Percentiles rank a stretch among this genome's conserved stretches.
phyloP scores from a whole-genome alignment of 2,113 vertebrate species.

The Pangasianodon gigas region DNA sequence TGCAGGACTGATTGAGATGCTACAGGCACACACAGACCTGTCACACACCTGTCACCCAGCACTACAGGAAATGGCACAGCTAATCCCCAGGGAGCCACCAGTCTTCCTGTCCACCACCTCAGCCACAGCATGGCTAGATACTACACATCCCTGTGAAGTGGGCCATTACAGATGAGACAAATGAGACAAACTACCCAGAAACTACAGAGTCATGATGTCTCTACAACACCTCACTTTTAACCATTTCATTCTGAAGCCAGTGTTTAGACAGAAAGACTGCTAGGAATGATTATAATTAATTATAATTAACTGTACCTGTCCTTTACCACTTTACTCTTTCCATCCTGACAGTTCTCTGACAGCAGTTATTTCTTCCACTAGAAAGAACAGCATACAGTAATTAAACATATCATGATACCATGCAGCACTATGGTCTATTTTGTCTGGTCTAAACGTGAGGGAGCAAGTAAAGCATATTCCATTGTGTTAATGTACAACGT shows the following conservation, averaged over 20 bases:
- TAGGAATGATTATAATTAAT: not conserved
- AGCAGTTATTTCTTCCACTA: slow-evolving; percentile 1
- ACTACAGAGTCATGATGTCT: not conserved
- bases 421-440: slow-evolving; percentile 34
- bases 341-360: not conserved
- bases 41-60: slow-evolving; percentile 50
- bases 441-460: not conserved
- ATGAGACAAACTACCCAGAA: slow-evolving; percentile 18
- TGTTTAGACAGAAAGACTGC: not conserved
- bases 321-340: not conserved
- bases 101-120: slow-evolving; percentile 39
- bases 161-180: slow-evolving; percentile 18
- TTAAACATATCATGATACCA: slow-evolving; percentile 15
- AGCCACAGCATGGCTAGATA: slow-evolving; percentile 12
- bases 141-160: not conserved
- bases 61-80: slow-evolving; percentile 32
- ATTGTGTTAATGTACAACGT: not conserved
- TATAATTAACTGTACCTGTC: not conserved
- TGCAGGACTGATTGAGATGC: slow-evolving; percentile 40
- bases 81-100: slow-evolving; percentile 31
- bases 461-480: not conserved
- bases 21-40: slow-evolving; percentile 38
- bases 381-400: not conserved
- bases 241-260: not conserved
- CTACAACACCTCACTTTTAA: not conserved